Evolutionary conservation across 2,797 vertebrate genomes (phyloP), one percentile per base, ranked within the genome.

Genomic region (Acanthornis magna): DNA sequence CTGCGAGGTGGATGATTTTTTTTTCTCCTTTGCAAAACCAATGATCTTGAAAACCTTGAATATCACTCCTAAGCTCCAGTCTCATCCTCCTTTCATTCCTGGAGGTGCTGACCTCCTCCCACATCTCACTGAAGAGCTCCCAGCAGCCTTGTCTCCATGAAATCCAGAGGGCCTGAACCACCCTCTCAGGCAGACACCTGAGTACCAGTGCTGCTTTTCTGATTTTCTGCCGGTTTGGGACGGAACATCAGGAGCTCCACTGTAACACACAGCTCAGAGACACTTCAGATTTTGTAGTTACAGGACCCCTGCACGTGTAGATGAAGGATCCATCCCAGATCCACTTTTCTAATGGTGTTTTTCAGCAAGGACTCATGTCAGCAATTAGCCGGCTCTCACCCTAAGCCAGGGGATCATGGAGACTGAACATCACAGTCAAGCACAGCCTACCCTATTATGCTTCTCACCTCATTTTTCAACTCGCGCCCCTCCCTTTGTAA

Each of bases 401-500:
- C 79, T 71, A 51, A 68, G 58, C 38, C 57, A 18, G 66, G 4
- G 72, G 8, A 83, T 77, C 26, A 26, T 1, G 27, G 60, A 73
- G 50, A 72, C 29, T 42, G 73, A 91, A 83, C 34, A 65, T 18
- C 47, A 22, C 29, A 80, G 61, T 30, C 9, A n/a, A 87, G 74
- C 7, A 2, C 61, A 74, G 78, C 50, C 45, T 71, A 23, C 25
- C 8, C 57, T 40, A 70, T 88, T 67, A 36, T 50, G 34, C 26
- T 89, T 85, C 67, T 88, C 78, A 80, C 43, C 47, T 34, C 27
- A 80, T 83, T 96, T 94, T 91, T 91, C 82, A 83, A 4, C 72
- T 68, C n/a, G 53, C 15, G 75, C 70, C 62, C 79, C 89, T 89
- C 91, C 89, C 84, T 95, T 85, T 55, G 32, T 91, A 89, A 92